Percentiles rank a stretch among this genome's conserved stretches.
Evolutionary conservation across 2,888 invertebrate genomes (phyloP).

Genomic region (Thera obeliscata): DNA sequence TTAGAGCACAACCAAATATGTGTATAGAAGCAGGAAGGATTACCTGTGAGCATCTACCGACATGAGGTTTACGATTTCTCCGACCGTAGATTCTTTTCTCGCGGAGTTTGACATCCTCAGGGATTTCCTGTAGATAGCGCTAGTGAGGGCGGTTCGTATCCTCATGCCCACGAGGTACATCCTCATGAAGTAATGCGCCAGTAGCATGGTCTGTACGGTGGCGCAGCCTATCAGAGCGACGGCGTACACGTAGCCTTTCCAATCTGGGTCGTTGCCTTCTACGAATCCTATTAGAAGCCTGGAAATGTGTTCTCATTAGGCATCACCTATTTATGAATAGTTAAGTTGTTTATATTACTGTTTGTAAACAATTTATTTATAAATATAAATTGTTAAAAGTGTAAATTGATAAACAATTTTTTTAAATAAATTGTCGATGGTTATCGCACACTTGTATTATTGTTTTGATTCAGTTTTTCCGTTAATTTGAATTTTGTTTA

Average conservation of each 20-base stretch:
- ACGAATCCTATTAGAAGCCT: conserved; percentile 90
- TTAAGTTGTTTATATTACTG: too few species aligned
- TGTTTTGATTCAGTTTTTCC: too few species aligned
- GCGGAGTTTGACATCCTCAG: conserved; percentile 91
- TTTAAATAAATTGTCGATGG: too few species aligned
- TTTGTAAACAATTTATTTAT: too few species aligned
- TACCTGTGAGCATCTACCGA: conserved; percentile 94
- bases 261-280: conserved; percentile 85
- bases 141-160: conserved; percentile 94
- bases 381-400: too few species aligned
- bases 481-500: too few species aligned
- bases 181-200: conserved; percentile 95
- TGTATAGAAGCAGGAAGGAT: conserved; percentile 16
- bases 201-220: conserved; percentile 90
- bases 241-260: conserved; percentile 96
- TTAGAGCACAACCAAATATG: conserved; percentile 8
- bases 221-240: conserved; percentile 89
- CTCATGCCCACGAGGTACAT: conserved; percentile 96
- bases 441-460: too few species aligned
- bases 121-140: conserved; percentile 95
- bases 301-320: conserved; percentile 25
- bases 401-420: too few species aligned
- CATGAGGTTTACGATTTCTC: conserved; percentile 97
- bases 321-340: too few species aligned
- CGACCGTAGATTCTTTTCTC: conserved; percentile 92